Percentiles rank a stretch among this genome's conserved stretches.
phyloP scores from a whole-genome alignment of 2,113 vertebrate genomes.

The Archilochus colubris region DNA sequence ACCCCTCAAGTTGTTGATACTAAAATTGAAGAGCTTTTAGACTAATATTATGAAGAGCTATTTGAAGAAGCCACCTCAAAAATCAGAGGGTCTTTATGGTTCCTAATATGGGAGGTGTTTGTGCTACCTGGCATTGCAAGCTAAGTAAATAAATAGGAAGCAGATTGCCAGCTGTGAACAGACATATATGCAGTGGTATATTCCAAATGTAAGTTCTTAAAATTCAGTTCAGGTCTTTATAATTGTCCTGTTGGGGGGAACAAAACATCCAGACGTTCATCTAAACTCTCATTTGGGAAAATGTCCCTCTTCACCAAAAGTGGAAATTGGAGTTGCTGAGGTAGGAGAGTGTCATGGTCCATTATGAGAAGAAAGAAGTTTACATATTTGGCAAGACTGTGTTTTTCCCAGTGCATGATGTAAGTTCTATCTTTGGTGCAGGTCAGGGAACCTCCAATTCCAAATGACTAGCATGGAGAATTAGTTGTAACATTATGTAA shows the following conservation, averaged over 20 bases:
- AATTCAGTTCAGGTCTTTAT: not conserved
- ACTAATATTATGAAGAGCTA: not conserved
- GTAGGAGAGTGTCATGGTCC: not conserved
- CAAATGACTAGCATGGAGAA: not conserved
- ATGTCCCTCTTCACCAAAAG: not conserved
- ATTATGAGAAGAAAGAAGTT: not conserved
- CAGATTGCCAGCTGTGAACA: not conserved
- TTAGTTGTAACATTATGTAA: not conserved
- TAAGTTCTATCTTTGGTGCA: not conserved
- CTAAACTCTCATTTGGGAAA: not conserved
- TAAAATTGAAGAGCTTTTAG: not conserved
- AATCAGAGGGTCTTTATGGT: not conserved
- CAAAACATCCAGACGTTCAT: conserved; percentile 1
- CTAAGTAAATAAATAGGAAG: not conserved
- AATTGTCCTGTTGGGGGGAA: not conserved
- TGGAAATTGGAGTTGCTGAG: not conserved
- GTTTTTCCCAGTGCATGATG: not conserved
- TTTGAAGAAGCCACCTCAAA: not conserved
- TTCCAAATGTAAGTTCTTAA: not conserved
- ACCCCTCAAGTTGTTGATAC: not conserved
- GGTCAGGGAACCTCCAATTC: not conserved
- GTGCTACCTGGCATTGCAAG: not conserved
- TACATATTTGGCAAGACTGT: not conserved
- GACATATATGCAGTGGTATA: not conserved
- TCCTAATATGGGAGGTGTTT: not conserved